Conservation (phyloP, 2,797 vertebrate species). For the Macrochelys suwanniensis region DNA sequence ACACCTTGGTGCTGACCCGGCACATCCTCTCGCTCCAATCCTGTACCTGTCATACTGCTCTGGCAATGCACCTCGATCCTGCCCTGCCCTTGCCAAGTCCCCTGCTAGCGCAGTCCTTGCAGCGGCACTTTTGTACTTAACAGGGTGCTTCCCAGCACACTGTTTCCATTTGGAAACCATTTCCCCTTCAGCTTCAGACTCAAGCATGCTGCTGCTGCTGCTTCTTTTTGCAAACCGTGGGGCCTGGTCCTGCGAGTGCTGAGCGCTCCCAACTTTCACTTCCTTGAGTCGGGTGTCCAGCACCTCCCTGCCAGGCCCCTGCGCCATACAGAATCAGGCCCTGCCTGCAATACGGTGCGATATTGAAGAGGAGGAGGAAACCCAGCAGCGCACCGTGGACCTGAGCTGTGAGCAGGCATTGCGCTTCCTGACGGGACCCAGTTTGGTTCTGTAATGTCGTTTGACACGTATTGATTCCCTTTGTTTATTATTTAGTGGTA, state of each 20-base stretch:
- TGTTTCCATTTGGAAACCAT: slow-evolving; percentile 53
- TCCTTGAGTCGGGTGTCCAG: background rate
- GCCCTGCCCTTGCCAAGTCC: rapidly evolving
- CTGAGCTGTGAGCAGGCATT: background rate
- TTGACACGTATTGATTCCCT: background rate
- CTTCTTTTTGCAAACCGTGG: background rate
- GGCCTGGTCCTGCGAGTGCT: rapidly evolving
- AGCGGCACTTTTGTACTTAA: slow-evolving; percentile 19
- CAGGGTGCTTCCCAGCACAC: slow-evolving; percentile 55
- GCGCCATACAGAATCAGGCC: rapidly evolving
- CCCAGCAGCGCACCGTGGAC: background rate
- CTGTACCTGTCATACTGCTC: rapidly evolving
- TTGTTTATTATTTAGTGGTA: background rate
- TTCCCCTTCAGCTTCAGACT: slow-evolving; percentile 21
- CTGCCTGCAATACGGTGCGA: background rate
- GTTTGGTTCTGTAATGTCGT: background rate
- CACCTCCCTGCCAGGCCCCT: background rate
- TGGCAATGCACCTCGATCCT: background rate
- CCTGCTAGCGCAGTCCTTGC: background rate
- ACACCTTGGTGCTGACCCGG: background rate
- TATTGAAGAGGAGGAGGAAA: background rate
- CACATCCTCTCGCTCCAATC: background rate
- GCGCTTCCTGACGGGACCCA: rapidly evolving
- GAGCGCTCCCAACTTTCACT: background rate
- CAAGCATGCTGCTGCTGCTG: background rate